Conservation (phyloP, 2,888 invertebrate genomes). For the Drosophila ezoana region DNA sequence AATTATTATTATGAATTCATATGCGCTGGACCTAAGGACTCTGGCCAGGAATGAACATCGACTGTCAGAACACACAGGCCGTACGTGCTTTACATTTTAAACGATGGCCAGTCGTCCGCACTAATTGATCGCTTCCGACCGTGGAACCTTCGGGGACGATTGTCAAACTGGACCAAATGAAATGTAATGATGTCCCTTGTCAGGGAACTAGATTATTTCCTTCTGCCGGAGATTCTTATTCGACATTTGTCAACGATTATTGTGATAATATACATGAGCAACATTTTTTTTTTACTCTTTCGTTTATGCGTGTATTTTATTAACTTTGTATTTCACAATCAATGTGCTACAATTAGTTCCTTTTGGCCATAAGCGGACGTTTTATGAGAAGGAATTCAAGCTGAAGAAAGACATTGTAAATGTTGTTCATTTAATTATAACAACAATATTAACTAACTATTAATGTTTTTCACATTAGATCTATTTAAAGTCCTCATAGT, state of each 20-base stretch:
- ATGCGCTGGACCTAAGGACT: constrained; percentile 56
- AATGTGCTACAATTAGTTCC: constrained; percentile 15
- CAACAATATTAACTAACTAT: too few species aligned
- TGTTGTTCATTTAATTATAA: too few species aligned
- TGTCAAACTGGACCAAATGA: constrained; percentile 65
- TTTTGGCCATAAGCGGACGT: constrained; percentile 3
- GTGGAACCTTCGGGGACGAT: constrained; percentile 60
- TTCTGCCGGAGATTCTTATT: constrained; percentile 33
- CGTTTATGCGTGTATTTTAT: not conserved
- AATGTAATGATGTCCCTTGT: constrained; percentile 70
- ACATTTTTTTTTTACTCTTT: constrained; percentile 1
- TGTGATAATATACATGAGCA: constrained; percentile 47
- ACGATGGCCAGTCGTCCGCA: constrained; percentile 75
- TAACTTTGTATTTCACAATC: not conserved
- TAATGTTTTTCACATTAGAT: too few species aligned
- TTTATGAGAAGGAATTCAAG: not conserved
- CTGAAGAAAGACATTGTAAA: too few species aligned
- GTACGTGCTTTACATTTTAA: constrained; percentile 85
- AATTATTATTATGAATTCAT: constrained; percentile 78
- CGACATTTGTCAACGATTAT: constrained; percentile 63
- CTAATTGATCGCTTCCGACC: constrained; percentile 83
- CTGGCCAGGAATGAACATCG: constrained; percentile 45
- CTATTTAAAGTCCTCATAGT: too few species aligned
- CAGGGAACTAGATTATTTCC: constrained; percentile 69
- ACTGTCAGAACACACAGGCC: constrained; percentile 83